Percentiles rank a stretch among this genome's conserved stretches.
Evolutionary conservation across 1,140 invertebrate species (phyloP).

Genomic region (Aporrectodea caliginosa): DNA sequence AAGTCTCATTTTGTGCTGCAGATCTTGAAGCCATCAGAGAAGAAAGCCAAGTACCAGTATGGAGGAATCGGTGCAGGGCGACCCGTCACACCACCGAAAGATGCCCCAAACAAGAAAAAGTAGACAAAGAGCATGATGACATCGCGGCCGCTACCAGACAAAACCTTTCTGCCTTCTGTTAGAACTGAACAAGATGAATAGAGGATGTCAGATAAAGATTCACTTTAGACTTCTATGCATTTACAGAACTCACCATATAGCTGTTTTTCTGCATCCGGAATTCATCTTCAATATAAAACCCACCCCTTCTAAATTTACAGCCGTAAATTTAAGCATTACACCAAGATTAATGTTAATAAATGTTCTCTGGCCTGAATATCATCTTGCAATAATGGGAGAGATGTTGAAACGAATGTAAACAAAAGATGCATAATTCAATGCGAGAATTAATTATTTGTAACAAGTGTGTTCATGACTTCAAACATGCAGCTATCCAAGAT

Average conservation of each 20-base stretch:
- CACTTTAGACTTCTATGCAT: background rate
- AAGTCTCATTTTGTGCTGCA: slow-evolving; percentile 58
- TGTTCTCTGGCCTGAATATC: too few relatives aligned
- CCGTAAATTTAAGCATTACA: too few relatives aligned
- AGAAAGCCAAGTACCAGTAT: slow-evolving; percentile 95
- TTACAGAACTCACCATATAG: background rate
- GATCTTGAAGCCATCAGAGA: slow-evolving; percentile 98
- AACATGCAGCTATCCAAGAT: too few relatives aligned
- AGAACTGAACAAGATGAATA: background rate
- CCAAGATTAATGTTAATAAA: too few relatives aligned
- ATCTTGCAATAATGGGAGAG: too few relatives aligned
- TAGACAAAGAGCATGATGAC: background rate
- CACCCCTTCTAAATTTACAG: too few relatives aligned
- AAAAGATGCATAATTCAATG: too few relatives aligned
- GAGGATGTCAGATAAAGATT: background rate
- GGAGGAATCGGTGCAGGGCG: slow-evolving; percentile 63
- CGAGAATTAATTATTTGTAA: too few relatives aligned
- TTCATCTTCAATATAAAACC: too few relatives aligned
- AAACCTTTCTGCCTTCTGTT: background rate
- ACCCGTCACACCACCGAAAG: slow-evolving; percentile 70
- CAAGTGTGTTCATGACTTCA: too few relatives aligned
- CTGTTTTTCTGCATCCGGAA: too few relatives aligned
- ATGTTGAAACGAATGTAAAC: too few relatives aligned
- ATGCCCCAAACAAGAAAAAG: slow-evolving; percentile 19
- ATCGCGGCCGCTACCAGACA: background rate